Base-by-base conservation (phyloP, 2,888 invertebrate species). In the Nomada fabriciana region DNA sequence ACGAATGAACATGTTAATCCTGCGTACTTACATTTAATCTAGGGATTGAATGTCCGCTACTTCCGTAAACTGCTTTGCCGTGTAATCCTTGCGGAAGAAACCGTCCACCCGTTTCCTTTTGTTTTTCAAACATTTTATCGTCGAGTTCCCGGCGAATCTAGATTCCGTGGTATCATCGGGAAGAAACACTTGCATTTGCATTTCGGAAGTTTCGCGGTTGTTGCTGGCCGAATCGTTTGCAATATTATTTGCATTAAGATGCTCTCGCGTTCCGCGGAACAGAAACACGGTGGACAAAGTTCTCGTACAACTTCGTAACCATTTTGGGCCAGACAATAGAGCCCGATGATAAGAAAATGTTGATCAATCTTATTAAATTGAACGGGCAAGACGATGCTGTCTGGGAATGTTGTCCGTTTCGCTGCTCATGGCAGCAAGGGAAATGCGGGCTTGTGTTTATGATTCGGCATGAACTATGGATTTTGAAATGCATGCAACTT, bases 401-500 rank as follows among this genome's bases (percentile, higher is more conserved):
- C 18, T 13, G 1, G 11, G 25, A n/a, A n/a, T 29, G 13, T 29
- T 65, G 18, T 7, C 25, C 11, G 25, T 5, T 1, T 25, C 50
- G 18, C 3, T 65, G 50, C n/a, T 15, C 10, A 15, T 29, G 60
- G 29, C 29, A n/a, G 43, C 25, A 15, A 25, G 25, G 25, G 69
- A 69, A 59, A 43, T 57, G 57, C 13, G 4, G 13, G n/a, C 43
- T 43, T 43, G 57, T 3, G 43, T 25, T 25, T 55, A 42, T 55
- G 68, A 43, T 68, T 69, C 29, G 2, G 25, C 43, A 43, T 25
- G 57, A 59, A 59, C 53, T 47, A 20, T 59, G 69, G 20, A n/a
- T 69, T 69, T 69, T n/a, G 57, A 59, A 59, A 59, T 15, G 57
- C 47, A 43, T 25, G 69, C 42, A 69, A 69, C 29, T 69, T 69